Evolutionary conservation across 2,113 vertebrate species (phyloP).

Genomic region (Tachysurus fulvidraco): DNA sequence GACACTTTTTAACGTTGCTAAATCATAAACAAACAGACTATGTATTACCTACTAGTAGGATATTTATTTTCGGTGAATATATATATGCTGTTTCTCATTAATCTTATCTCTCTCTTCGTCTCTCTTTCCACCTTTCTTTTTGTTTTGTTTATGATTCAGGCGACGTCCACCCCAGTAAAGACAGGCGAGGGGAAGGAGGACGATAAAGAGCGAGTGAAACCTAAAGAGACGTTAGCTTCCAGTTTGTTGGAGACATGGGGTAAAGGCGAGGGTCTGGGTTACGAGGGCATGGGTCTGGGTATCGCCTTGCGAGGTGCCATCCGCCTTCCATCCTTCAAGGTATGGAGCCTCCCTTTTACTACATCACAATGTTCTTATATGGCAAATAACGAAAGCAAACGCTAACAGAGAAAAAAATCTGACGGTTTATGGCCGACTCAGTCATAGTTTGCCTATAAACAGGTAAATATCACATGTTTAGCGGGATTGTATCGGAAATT

Average conservation of each 20-base stretch:
- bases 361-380: neutral
- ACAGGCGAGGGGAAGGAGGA: slow-evolving; percentile 87
- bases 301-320: slow-evolving; percentile 92
- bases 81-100: neutral
- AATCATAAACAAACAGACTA: neutral
- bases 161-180: slow-evolving; percentile 90
- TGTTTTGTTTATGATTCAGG: slow-evolving; percentile 65
- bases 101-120: neutral
- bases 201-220: slow-evolving; percentile 87
- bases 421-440: neutral
- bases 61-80: neutral
- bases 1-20: neutral
- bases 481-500: neutral
- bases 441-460: neutral
- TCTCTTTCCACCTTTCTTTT: neutral
- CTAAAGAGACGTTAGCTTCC: slow-evolving; percentile 86
- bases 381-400: neutral
- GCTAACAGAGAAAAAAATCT: neutral
- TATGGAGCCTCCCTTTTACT: slow-evolving; percentile 47
- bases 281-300: slow-evolving; percentile 89
- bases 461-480: neutral
- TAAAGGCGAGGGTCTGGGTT: slow-evolving; percentile 92
- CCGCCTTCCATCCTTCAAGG: slow-evolving; percentile 95
- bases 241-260: slow-evolving; percentile 94
- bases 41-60: neutral